Conservation (phyloP, 37 sponge, comb jelly and placozoan genomes). For the Beroe ovata region DNA sequence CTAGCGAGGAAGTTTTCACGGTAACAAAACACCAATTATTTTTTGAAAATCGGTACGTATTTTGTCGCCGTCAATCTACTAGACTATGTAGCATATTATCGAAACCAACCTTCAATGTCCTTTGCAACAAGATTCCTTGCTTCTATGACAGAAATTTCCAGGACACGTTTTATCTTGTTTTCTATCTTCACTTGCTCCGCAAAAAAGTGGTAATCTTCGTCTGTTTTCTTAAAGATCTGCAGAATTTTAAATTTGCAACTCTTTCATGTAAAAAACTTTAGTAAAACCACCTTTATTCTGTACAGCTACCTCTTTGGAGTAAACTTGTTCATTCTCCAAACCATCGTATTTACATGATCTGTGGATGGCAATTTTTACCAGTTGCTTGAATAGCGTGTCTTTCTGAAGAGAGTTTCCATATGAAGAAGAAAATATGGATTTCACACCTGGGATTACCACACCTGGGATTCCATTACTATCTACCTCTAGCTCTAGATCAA, state of each 20-base stretch:
- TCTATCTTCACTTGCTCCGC: constrained; percentile 39
- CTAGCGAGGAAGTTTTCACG: too few relatives aligned
- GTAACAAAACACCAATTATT: too few relatives aligned
- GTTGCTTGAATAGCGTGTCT: constrained; percentile 40
- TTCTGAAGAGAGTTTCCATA: constrained; percentile 29
- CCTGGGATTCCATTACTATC: too few relatives aligned
- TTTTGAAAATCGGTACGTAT: too few relatives aligned
- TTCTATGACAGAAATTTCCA: constrained; percentile 19
- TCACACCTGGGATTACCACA: too few relatives aligned
- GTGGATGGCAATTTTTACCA: constrained; percentile 57
- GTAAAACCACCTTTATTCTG: too few relatives aligned
- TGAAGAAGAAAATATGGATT: too few relatives aligned
- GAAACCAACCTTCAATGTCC: constrained; percentile 43
- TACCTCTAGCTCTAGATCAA: constrained; percentile 18
- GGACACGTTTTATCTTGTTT: constrained; percentile 34
- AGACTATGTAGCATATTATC: too few relatives aligned
- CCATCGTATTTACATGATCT: constrained; percentile 5
- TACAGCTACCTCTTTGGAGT: constrained; percentile 58
- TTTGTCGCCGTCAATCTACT: too few relatives aligned
- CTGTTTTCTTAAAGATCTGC: constrained; percentile 51
- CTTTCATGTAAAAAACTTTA: too few relatives aligned
- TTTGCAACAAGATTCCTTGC: constrained; percentile 17
- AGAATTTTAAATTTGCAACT: too few relatives aligned
- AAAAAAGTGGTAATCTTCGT: constrained; percentile 54
- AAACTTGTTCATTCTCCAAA: constrained; percentile 11